Percentiles rank a stretch among this genome's conserved stretches.
Evolutionary conservation across 2,888 invertebrate species (phyloP).

Genomic region (Nineta flava): DNA sequence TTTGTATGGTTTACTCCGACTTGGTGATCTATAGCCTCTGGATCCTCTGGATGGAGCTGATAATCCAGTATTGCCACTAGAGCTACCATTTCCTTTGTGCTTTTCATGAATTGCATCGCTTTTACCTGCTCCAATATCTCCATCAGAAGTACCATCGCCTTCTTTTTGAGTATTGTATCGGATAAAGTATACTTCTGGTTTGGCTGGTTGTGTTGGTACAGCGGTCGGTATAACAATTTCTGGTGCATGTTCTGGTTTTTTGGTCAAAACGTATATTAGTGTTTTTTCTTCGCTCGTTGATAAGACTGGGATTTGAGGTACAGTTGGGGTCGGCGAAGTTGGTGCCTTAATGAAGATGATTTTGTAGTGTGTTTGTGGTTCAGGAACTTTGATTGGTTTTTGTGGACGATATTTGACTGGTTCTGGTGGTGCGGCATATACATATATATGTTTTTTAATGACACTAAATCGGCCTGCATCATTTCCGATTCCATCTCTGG

Average conservation of each 20-base stretch:
- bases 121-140: slow-evolving; percentile 12
- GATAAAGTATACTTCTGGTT: slow-evolving; percentile 85
- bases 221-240: slow-evolving; percentile 63
- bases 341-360: slow-evolving; percentile 88
- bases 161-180: slow-evolving; percentile 58
- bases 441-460: slow-evolving; percentile 77
- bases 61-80: slow-evolving; percentile 26
- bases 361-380: slow-evolving; percentile 78
- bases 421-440: slow-evolving; percentile 79
- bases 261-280: slow-evolving; percentile 74
- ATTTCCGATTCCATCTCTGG: slow-evolving; percentile 26
- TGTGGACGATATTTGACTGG: slow-evolving; percentile 53
- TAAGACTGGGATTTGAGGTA: slow-evolving; percentile 60
- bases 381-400: slow-evolving; percentile 49
- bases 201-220: slow-evolving; percentile 71
- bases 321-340: slow-evolving; percentile 59
- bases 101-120: slow-evolving; percentile 19
- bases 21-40: slow-evolving; percentile 29
- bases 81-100: slow-evolving; percentile 15
- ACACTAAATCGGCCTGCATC: slow-evolving; percentile 38
- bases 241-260: slow-evolving; percentile 73
- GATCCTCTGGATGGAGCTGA: slow-evolving; percentile 30
- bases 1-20: slow-evolving; percentile 29
- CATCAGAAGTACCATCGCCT: slow-evolving; percentile 21
- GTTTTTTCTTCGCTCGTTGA: slow-evolving; percentile 79